phyloP scores from a whole-genome alignment of 2,888 invertebrate genomes.

The Netelia fuscicornis region DNA sequence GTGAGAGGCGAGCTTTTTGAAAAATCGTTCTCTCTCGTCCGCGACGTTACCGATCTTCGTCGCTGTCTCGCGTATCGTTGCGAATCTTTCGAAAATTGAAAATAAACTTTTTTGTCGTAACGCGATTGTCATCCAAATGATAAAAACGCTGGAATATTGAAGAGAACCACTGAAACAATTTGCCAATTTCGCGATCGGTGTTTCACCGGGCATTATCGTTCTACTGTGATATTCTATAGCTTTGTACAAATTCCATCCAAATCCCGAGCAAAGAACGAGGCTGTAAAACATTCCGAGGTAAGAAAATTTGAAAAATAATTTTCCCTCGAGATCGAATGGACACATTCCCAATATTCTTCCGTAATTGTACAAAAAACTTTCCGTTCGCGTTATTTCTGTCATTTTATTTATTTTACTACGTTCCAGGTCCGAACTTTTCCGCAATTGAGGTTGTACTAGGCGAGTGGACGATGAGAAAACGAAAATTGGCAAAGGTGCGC shows the following conservation, averaged over 20 bases:
- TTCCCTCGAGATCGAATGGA: not conserved
- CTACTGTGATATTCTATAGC: not conserved
- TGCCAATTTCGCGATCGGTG: conserved; percentile 4
- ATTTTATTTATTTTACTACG: not conserved
- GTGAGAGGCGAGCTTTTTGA: conserved; percentile 22
- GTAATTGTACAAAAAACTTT: conserved; percentile 3
- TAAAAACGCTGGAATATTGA: not conserved
- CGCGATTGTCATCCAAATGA: conserved; percentile 22
- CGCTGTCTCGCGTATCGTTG: conserved; percentile 13
- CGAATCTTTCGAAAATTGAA: conserved; percentile 19
- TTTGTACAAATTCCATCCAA: conserved; percentile 10
- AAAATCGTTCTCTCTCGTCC: not conserved
- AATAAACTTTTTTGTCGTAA: conserved; percentile 23
- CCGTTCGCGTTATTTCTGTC: not conserved
- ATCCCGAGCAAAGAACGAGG: not conserved
- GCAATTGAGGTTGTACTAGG: not conserved
- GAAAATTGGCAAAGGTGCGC: not conserved
- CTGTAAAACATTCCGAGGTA: conserved; percentile 47
- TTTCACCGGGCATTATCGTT: conserved; percentile 34
- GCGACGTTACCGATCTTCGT: conserved; percentile 26
- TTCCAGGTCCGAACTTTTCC: not conserved
- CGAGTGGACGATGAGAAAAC: not conserved
- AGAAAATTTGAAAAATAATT: conserved; percentile 21
- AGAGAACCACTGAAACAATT: conserved; percentile 25
- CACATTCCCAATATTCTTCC: conserved; percentile 40